These are phyloP conservation scores for Heliangelus exortis DNA, from an alignment of 2,797 vertebrate genomes.

Conservation along the genomic window DNA sequence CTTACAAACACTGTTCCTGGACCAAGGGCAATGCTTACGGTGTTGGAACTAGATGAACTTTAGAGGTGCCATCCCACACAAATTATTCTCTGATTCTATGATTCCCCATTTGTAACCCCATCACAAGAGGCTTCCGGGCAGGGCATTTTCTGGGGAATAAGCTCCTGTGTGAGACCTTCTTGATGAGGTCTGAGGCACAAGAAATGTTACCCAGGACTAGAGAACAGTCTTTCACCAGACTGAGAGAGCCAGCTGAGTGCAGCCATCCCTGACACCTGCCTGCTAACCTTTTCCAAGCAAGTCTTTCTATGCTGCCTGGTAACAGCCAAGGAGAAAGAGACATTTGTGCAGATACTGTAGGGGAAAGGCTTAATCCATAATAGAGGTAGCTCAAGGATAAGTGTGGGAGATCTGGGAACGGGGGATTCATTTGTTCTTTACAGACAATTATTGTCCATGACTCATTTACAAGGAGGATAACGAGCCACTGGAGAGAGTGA, in stretches of 20 bases:
- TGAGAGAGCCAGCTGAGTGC: neutral
- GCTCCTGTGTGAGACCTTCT: neutral
- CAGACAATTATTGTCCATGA: constrained; percentile 45
- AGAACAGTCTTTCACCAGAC: neutral
- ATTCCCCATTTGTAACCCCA: neutral
- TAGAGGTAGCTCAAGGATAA: constrained; percentile 37
- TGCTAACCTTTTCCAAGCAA: neutral
- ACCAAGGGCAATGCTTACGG: neutral
- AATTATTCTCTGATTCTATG: too few species aligned
- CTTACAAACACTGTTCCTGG: neutral
- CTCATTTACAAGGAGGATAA: constrained; percentile 59
- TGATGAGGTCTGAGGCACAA: neutral
- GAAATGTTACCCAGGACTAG: neutral
- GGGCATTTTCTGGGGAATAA: neutral
- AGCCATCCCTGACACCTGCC: neutral
- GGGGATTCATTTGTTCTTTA: constrained; percentile 31
- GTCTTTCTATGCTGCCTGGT: neutral
- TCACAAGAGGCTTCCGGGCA: neutral
- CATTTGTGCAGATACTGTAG: neutral
- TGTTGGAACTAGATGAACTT: too few species aligned
- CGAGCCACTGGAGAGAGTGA: constrained; percentile 27
- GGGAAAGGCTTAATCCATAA: constrained; percentile 26
- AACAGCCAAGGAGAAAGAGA: neutral
- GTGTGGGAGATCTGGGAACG: constrained; percentile 16
- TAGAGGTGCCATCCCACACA: too few species aligned